A percentile compares a stretch with the other conserved stretches of the same genome.
Conservation (phyloP, 2,113 vertebrate species). For the Odocoileus virginianus region DNA sequence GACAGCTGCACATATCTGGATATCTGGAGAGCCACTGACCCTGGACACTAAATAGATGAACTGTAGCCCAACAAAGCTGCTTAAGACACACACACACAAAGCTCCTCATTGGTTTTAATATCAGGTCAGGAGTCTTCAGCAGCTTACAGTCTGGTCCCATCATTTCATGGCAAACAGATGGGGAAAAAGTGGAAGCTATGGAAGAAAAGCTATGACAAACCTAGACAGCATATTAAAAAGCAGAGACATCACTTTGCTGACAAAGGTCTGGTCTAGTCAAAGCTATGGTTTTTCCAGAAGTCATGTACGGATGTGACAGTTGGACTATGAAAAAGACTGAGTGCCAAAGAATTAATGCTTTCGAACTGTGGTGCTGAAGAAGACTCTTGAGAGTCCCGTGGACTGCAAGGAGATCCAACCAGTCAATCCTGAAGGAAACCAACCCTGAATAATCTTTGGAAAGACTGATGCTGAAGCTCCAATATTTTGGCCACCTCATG, state of each 20-base stretch:
- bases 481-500: not conserved
- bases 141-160: not conserved
- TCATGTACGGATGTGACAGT: not conserved
- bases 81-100: too few relatives aligned
- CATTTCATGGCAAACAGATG: not conserved
- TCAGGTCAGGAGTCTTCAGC: not conserved
- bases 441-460: not conserved
- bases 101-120: not conserved
- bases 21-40: accelerated
- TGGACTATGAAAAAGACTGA: not conserved
- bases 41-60: accelerated
- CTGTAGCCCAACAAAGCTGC: too few relatives aligned
- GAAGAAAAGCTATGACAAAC: not conserved
- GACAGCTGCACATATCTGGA: not conserved
- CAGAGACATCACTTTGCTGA: not conserved
- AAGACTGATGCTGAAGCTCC: not conserved
- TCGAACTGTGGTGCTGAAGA: not conserved
- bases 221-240: not conserved
- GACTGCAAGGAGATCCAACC: not conserved
- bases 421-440: not conserved
- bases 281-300: not conserved
- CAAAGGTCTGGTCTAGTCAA: not conserved
- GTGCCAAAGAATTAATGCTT: not conserved
- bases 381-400: not conserved
- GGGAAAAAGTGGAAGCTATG: not conserved